A percentile compares a stretch with the other conserved stretches of the same genome.
phyloP scores from a whole-genome alignment of 2,888 invertebrate species.

The Temnothorax unifasciatus region DNA sequence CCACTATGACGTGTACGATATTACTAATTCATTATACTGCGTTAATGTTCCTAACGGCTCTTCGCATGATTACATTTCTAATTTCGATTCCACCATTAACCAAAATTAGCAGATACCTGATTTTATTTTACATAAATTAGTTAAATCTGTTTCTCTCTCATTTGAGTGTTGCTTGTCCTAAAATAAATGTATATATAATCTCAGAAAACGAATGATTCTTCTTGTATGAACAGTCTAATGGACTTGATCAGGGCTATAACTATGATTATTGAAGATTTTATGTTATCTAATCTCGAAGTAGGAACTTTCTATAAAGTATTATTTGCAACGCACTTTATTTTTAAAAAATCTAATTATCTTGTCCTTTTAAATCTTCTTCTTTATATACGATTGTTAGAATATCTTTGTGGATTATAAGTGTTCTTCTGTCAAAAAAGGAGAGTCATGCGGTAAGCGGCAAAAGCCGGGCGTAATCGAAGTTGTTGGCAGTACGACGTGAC shows the following conservation, averaged over 20 bases:
- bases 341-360: neutral
- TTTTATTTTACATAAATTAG: slow-evolving; percentile 22
- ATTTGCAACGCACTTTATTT: slow-evolving; percentile 2
- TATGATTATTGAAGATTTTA: slow-evolving; percentile 10
- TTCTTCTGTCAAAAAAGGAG: neutral
- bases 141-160: neutral
- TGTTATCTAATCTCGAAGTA: neutral
- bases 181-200: neutral
- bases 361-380: neutral
- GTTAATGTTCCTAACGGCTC: slow-evolving; percentile 28
- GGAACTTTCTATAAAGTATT: slow-evolving; percentile 6
- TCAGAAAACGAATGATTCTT: neutral
- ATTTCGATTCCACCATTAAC: slow-evolving; percentile 27
- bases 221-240: neutral
- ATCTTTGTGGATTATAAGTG: neutral
- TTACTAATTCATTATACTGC: slow-evolving; percentile 44
- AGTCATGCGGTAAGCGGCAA: slow-evolving; percentile 33
- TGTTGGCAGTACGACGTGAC: slow-evolving; percentile 1
- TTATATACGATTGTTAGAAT: neutral
- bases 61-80: slow-evolving; percentile 15
- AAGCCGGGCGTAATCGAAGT: slow-evolving; percentile 22
- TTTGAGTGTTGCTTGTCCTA: neutral
- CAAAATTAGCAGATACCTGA: neutral
- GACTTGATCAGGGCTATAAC: neutral
- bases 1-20: neutral